These are phyloP conservation scores for Cantharis rufa DNA, from an alignment of 2,888 invertebrate species.

Conservation along the genomic window DNA sequence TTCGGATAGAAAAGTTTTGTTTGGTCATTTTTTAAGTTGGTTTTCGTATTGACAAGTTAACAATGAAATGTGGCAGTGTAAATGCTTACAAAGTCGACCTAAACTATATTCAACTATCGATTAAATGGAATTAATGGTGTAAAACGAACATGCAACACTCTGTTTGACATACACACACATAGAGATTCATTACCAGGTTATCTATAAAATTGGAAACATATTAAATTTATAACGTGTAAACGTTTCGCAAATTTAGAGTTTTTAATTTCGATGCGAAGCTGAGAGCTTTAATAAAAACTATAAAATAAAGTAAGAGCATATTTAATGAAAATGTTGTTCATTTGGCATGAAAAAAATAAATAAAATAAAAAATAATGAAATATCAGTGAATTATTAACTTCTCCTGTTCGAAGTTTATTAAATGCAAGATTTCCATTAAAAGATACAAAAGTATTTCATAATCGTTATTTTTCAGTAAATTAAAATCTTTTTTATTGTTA, in stretches of 20 bases:
- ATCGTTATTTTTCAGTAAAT: neutral
- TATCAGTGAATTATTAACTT: neutral
- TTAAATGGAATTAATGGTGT: conserved; percentile 8
- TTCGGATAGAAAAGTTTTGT: neutral
- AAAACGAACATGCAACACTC: conserved; percentile 7
- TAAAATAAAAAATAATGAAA: neutral
- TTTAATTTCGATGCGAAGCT: neutral
- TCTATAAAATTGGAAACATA: conserved; percentile 2
- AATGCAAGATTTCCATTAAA: neutral
- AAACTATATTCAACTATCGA: conserved; percentile 12
- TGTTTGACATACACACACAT: conserved; percentile 1
- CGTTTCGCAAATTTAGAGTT: neutral
- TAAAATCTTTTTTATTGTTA: neutral
- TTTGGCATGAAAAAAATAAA: neutral
- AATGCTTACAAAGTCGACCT: conserved; percentile 6
- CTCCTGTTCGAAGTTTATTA: neutral
- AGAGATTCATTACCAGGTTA: neutral
- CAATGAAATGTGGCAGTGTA: conserved; percentile 12
- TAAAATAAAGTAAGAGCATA: neutral
- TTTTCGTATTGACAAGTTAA: conserved; percentile 13
- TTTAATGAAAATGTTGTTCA: neutral
- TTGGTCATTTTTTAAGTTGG: neutral
- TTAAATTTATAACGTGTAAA: neutral
- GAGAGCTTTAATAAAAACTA: neutral
- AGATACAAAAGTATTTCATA: neutral